Conservation (phyloP, 1,140 invertebrate species). For the Lethocerus indicus region DNA sequence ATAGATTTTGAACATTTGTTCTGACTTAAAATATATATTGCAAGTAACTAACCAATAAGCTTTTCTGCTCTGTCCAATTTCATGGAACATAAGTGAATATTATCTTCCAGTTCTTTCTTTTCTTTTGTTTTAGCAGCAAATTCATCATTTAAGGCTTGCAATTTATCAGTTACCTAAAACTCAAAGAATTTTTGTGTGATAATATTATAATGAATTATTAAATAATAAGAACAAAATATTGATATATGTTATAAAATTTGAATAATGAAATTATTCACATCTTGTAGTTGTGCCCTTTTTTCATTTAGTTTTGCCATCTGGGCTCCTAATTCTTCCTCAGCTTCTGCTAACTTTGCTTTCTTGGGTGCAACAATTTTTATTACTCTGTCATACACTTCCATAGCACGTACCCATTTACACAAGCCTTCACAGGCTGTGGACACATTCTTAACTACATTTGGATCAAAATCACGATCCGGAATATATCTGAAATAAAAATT, state of each 20-base stretch:
- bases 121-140: constrained; percentile 91
- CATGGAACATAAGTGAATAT: constrained; percentile 79
- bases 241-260: background rate
- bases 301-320: constrained; percentile 66
- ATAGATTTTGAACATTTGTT: no score
- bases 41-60: constrained; percentile 35
- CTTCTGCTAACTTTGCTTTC: constrained; percentile 58
- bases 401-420: constrained; percentile 85
- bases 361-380: constrained; percentile 76
- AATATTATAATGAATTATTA: background rate
- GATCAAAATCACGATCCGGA: constrained; percentile 71
- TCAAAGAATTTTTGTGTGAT: background rate
- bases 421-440: constrained; percentile 76
- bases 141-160: constrained; percentile 89
- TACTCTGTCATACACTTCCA: constrained; percentile 83
- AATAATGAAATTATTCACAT: constrained; percentile 25
- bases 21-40: no score
- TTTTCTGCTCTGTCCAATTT: constrained; percentile 84
- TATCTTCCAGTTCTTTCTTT: constrained; percentile 89
- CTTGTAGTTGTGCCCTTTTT: constrained; percentile 64
- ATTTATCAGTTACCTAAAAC: constrained; percentile 60
- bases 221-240: background rate
- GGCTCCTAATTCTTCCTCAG: constrained; percentile 56
- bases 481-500: constrained; percentile 43
- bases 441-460: constrained; percentile 72